phyloP scores from a whole-genome alignment of 2,888 invertebrate genomes.

The Eristalinus aeneus region DNA sequence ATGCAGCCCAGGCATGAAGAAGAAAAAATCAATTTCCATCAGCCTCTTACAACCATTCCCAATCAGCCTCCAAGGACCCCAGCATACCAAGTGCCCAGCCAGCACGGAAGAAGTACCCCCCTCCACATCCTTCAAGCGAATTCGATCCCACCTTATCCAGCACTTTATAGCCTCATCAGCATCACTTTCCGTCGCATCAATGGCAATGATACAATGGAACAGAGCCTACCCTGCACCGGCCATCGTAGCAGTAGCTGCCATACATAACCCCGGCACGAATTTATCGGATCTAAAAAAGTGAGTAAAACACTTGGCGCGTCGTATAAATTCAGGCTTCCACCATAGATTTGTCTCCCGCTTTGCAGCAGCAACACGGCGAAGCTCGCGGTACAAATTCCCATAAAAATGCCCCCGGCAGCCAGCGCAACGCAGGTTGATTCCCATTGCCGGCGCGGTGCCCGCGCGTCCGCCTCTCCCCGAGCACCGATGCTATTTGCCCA shows the following conservation, averaged over 20 bases:
- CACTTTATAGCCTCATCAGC: constrained; percentile 56
- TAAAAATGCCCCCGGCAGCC: constrained; percentile 57
- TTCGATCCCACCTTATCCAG: not conserved
- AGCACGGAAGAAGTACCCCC: not conserved
- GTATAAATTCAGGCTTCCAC: constrained; percentile 65
- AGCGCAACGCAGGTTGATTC: constrained; percentile 65
- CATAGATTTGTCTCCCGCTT: constrained; percentile 65
- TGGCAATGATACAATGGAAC: constrained; percentile 16
- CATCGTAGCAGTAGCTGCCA: constrained; percentile 16
- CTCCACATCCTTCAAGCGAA: not conserved
- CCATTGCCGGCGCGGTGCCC: constrained; percentile 27
- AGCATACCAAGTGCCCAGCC: not conserved
- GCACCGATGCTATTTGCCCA: constrained; percentile 70
- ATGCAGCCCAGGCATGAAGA: not conserved
- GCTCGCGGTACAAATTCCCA: constrained; percentile 61
- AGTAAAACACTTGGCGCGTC: constrained; percentile 71
- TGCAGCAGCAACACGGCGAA: constrained; percentile 37
- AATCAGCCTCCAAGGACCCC: not conserved
- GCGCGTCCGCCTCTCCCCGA: constrained; percentile 2
- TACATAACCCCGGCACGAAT: constrained; percentile 60
- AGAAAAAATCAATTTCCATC: not conserved
- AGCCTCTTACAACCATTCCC: not conserved
- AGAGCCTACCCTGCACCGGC: constrained; percentile 31
- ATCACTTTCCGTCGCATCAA: constrained; percentile 66
- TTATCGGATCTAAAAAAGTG: constrained; percentile 68